Evolutionary conservation across 1,140 invertebrate genomes (phyloP).

Genomic region (Asbolus verrucosus): DNA sequence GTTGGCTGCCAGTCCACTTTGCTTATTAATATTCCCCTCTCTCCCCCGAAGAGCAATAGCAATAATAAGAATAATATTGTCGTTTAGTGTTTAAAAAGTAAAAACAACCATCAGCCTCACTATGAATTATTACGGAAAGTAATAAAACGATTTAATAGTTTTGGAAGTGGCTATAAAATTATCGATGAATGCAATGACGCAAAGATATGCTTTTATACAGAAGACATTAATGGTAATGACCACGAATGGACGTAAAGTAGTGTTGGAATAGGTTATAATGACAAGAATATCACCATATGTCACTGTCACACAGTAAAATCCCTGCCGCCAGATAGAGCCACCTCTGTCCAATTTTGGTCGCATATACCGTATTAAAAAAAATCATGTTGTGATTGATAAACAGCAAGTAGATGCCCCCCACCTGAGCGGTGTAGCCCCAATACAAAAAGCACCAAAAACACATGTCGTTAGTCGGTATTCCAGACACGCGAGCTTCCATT

Average conservation of each 20-base stretch:
- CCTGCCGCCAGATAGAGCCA: neutral
- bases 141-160: slow-evolving; percentile 4
- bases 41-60: neutral
- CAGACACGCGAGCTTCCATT: slow-evolving; percentile 29
- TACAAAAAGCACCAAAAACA: slow-evolving; percentile 27
- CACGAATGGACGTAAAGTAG: slow-evolving; percentile 10
- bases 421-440: neutral
- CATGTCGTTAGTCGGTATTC: slow-evolving; percentile 16
- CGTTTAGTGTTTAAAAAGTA: neutral
- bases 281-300: slow-evolving; percentile 18
- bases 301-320: neutral
- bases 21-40: slow-evolving; percentile 18
- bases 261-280: slow-evolving; percentile 4
- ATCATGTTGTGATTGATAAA: slow-evolving; percentile 22
- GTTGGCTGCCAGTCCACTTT: slow-evolving; percentile 23
- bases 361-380: no score
- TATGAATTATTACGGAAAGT: neutral
- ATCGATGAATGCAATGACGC: slow-evolving; percentile 5
- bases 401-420: neutral
- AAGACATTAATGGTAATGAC: slow-evolving; percentile 17
- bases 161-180: neutral
- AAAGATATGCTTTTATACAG: slow-evolving; percentile 24
- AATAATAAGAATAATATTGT: neutral
- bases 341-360: no score
- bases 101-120: neutral